Percentiles rank a stretch among this genome's conserved stretches.
These are phyloP conservation scores for Nysson spinosus DNA, from an alignment of 2,888 invertebrate genomes.

Conservation along the genomic window DNA sequence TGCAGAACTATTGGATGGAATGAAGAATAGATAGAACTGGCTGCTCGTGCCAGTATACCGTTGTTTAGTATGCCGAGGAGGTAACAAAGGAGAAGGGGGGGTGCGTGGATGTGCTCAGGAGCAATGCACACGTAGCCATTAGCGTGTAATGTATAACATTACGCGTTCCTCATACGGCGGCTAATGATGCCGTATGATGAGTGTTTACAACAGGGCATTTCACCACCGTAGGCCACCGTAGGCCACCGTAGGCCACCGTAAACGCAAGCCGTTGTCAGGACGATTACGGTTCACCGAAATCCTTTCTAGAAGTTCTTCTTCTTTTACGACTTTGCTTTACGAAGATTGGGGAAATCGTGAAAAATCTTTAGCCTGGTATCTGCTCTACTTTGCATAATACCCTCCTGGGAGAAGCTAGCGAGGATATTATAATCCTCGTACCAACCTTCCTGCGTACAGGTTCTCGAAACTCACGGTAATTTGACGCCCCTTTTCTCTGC, in stretches of 20 bases:
- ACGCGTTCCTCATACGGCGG: constrained; percentile 59
- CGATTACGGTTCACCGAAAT: neutral
- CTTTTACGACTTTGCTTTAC: too few relatives aligned
- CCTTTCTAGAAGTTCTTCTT: neutral
- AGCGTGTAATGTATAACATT: constrained; percentile 71
- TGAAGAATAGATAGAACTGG: neutral
- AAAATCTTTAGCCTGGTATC: constrained; percentile 53
- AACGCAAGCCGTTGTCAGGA: constrained; percentile 23
- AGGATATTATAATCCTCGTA: constrained; percentile 44
- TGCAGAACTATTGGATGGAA: too few relatives aligned
- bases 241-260: too few relatives aligned
- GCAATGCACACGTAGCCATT: constrained; percentile 66
- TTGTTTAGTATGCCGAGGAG: constrained; percentile 35
- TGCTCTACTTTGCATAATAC: constrained; percentile 57
- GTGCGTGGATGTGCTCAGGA: constrained; percentile 52
- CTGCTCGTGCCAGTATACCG: constrained; percentile 2
- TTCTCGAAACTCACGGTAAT: constrained; percentile 17
- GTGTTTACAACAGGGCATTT: constrained; percentile 59
- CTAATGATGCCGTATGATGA: constrained; percentile 66
- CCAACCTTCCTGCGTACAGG: constrained; percentile 9
- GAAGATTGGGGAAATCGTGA: constrained; percentile 21
- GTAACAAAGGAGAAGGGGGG: constrained; percentile 58
- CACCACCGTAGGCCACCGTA: constrained; percentile 40
- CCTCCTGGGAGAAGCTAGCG: constrained; percentile 51
- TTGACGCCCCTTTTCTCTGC: constrained; percentile 30